Percentiles rank a stretch among this genome's conserved stretches.
phyloP scores from a whole-genome alignment of 2,113 vertebrate species.

The Pterocles burchelli region DNA sequence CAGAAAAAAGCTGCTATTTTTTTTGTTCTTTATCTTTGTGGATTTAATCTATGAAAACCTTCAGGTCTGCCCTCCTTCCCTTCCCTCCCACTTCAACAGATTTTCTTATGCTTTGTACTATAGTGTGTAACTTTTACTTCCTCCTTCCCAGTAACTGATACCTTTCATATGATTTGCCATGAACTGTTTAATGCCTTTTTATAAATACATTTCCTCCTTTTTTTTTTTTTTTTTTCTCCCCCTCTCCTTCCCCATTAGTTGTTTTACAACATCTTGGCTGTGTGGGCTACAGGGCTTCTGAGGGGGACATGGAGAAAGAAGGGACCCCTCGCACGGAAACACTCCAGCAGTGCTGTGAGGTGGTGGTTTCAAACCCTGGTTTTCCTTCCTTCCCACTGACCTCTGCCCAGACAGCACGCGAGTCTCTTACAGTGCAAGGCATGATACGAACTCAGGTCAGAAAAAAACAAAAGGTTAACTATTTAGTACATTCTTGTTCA shows the following conservation, averaged over 20 bases:
- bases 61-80: conserved; percentile 89
- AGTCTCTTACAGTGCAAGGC: conserved; percentile 74
- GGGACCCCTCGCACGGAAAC: neutral
- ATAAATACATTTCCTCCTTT: conserved; percentile 75
- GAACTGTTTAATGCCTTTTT: conserved; percentile 89
- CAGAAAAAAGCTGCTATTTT: conserved; percentile 99
- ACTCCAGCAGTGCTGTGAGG: neutral
- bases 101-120: conserved; percentile 88
- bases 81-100: conserved; percentile 69
- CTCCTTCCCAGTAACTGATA: conserved; percentile 74
- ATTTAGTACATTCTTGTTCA: conserved; percentile 68
- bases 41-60: conserved; percentile 90
- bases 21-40: conserved; percentile 92
- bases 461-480: conserved; percentile 75
- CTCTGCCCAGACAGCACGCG: conserved; percentile 32
- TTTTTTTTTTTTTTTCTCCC: neutral
- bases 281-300: conserved; percentile 67
- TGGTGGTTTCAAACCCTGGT: neutral
- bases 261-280: conserved; percentile 62
- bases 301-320: neutral
- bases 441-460: conserved; percentile 92
- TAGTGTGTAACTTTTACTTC: conserved; percentile 72
- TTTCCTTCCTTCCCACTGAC: conserved; percentile 4
- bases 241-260: neutral
- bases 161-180: conserved; percentile 80